phyloP scores from a whole-genome alignment of 2,113 vertebrate species.

The Dicerorhinus sumatrensis region DNA sequence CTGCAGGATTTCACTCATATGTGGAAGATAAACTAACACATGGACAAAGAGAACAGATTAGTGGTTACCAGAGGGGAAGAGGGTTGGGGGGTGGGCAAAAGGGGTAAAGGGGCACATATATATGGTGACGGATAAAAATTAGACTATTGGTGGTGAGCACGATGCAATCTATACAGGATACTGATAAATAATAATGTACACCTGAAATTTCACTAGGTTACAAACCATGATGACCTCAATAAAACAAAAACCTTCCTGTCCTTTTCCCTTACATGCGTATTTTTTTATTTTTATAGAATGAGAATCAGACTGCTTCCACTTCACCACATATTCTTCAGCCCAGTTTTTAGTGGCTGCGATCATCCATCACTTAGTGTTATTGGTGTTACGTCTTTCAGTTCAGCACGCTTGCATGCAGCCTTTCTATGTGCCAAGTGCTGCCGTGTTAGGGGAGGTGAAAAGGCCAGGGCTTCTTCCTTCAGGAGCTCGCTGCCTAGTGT shows the following conservation, averaged over 20 bases:
- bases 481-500: neutral
- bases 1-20: no score
- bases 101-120: no score
- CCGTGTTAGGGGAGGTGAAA: neutral
- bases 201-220: no score
- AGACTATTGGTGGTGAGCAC: no score
- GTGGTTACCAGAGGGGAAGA: no score
- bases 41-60: no score
- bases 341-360: neutral
- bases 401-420: neutral
- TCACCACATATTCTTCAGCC: neutral
- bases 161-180: no score
- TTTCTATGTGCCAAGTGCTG: neutral
- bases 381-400: neutral
- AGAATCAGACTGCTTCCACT: neutral
- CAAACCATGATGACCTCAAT: no score
- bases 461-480: neutral
- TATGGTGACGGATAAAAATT: no score
- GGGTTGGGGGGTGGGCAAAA: no score
- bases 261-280: neutral
- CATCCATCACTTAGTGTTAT: accelerated
- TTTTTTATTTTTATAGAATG: neutral
- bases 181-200: no score
- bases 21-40: no score
- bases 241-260: neutral